Conservation (phyloP, 2,113 vertebrate genomes). For the Holacanthus passer region DNA sequence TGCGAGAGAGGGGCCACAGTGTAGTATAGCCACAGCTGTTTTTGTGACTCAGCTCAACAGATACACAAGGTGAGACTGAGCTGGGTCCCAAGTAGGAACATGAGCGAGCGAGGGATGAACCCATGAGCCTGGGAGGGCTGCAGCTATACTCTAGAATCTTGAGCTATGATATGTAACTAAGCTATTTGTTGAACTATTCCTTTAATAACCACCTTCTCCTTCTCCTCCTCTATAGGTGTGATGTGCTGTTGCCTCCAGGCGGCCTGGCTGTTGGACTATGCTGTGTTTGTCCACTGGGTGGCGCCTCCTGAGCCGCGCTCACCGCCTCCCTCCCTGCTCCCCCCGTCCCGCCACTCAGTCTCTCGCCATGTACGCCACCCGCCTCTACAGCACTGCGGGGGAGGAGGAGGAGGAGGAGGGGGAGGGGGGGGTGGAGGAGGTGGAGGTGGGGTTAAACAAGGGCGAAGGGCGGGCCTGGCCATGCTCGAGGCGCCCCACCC, state of each 20-base stretch:
- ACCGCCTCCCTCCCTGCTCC: conserved; percentile 28
- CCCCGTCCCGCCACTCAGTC: conserved; percentile 13
- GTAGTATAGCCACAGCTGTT: too few relatives aligned
- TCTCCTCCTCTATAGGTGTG: conserved; percentile 23
- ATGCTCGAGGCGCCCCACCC: conserved; percentile 75
- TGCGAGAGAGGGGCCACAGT: too few relatives aligned
- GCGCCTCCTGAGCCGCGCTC: conserved; percentile 68
- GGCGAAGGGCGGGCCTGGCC: conserved; percentile 73
- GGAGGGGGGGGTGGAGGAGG: conserved; percentile 46
- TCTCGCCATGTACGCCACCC: conserved; percentile 66
- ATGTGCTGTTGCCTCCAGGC: neutral
- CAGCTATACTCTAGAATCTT: too few relatives aligned
- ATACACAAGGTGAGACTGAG: too few relatives aligned
- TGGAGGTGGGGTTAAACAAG: conserved; percentile 75
- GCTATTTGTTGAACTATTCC: too few relatives aligned
- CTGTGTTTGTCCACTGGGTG: conserved; percentile 64
- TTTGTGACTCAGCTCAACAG: too few relatives aligned
- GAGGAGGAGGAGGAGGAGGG: conserved; percentile 41
- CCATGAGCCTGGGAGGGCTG: too few relatives aligned
- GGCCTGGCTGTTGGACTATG: conserved; percentile 61
- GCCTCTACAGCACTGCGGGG: conserved; percentile 40
- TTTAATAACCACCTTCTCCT: neutral
- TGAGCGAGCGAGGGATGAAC: too few relatives aligned
- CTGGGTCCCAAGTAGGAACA: too few relatives aligned
- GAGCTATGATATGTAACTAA: too few relatives aligned